A percentile compares a stretch with the other conserved stretches of the same genome.
These are phyloP conservation scores for Drosophila simulans DNA, from an alignment of 1,140 invertebrate genomes.

Conservation along the genomic window DNA sequence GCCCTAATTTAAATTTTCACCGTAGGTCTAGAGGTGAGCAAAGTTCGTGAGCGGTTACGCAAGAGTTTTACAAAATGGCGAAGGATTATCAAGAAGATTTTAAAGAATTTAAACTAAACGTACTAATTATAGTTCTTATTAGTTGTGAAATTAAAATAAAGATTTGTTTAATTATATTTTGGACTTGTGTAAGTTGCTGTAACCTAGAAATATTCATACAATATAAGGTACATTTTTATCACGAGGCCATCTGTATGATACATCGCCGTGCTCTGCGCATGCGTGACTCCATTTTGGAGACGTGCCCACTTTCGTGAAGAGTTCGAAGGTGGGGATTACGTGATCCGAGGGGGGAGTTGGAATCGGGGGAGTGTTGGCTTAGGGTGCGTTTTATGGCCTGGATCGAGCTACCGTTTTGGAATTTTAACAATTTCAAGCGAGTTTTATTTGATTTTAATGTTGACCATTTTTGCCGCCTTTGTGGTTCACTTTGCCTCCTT, in stretches of 20 bases:
- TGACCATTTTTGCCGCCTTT: slow-evolving; percentile 71
- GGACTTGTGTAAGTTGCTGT: no score
- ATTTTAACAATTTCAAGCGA: slow-evolving; percentile 61
- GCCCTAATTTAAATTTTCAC: slow-evolving; percentile 37
- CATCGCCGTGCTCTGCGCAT: slow-evolving; percentile 10
- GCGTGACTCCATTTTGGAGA: slow-evolving; percentile 47
- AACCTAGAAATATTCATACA: no score
- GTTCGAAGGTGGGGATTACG: not conserved
- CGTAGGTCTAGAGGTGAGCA: not conserved
- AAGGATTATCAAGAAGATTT: no score
- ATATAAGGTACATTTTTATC: not conserved
- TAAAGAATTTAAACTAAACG: no score
- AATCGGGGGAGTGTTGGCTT: not conserved
- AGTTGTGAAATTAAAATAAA: no score
- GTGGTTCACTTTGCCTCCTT: slow-evolving; percentile 19
- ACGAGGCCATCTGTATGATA: not conserved
- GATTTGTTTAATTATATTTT: no score
- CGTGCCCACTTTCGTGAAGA: slow-evolving; percentile 33
- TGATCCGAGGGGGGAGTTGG: not conserved
- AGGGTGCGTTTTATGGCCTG: slow-evolving; percentile 60
- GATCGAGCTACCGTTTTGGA: slow-evolving; percentile 52
- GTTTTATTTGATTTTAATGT: slow-evolving; percentile 79
- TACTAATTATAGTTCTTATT: no score
- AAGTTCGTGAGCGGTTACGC: not conserved
- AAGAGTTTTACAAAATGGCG: no score